Evolutionary conservation across 2,888 invertebrate species (phyloP), one percentile per base, ranked within the genome.

Genomic region (Scelioninae gen. 2): DNA sequence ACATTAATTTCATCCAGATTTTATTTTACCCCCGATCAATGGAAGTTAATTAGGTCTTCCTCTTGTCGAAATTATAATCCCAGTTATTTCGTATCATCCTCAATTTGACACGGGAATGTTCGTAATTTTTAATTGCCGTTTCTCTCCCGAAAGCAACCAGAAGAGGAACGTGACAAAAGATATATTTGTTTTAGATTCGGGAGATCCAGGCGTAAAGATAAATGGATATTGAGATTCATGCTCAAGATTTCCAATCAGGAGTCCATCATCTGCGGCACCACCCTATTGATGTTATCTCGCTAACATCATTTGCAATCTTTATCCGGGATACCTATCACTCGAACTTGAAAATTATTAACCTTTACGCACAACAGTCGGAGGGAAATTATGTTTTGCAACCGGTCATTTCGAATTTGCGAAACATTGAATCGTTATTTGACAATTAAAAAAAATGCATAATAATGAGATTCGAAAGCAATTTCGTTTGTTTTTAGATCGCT

Each of bases 221-320:
- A 50, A 61, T 61, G 50, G 50, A 39, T 50, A 61, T 50, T 50
- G 50, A 61, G 61, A 61, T 50, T 50, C 61, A 61, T 50, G 61
- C 61, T 61, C 61, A 61, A 61, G 61, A 48, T 41, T 61, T 45
- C 41, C 61, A 61, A 50, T 50, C 61, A 48, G 61, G 50, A 61
- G 50, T 61, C 61, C 61, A 61, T 61, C 61, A 61, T 61, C 31
- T 37, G 48, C 28, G 41, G 50, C 61, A 61, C 61, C 61, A 61
- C 61, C 61, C 61, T 41, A 61, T 50, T 16, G 61, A 61, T 61
- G 50, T 52, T 61, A 61, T 61, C 61, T 61, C 37, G 28, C 61
- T 61, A 61, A 52, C 61, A 61, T 52, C 41, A 50, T 61, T 50
- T 61, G 41, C 50, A 61, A 61, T 50, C 50, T 50, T 52, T 52